Conservation (phyloP, 2,888 invertebrate species). For the Tridacna crocea region DNA sequence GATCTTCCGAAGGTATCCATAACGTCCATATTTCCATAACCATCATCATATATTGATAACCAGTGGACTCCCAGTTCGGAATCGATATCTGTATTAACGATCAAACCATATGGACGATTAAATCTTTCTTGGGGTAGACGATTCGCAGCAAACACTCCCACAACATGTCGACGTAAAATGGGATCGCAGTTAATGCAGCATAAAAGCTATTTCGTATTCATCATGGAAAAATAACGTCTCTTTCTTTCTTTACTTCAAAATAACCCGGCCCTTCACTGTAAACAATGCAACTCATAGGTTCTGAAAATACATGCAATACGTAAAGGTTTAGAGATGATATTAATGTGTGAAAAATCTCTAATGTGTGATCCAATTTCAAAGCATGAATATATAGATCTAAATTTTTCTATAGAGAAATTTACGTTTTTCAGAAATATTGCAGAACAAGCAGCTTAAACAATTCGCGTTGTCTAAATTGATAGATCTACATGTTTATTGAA, state of each 20-base stretch:
- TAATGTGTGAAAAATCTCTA: too few species aligned
- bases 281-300: slow-evolving; percentile 38
- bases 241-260: slow-evolving; percentile 32
- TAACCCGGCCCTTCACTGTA: slow-evolving; percentile 26
- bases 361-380: too few species aligned
- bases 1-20: slow-evolving; percentile 21
- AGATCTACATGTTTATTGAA: too few species aligned
- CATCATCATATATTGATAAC: slow-evolving; percentile 21
- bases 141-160: slow-evolving; percentile 41
- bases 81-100: slow-evolving; percentile 40
- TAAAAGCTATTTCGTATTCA: slow-evolving; percentile 32
- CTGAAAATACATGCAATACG: slow-evolving; percentile 25
- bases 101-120: slow-evolving; percentile 24
- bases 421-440: too few species aligned
- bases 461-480: too few species aligned
- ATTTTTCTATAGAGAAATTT: too few species aligned
- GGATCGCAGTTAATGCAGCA: slow-evolving; percentile 36
- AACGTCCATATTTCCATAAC: slow-evolving; percentile 15
- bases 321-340: not conserved
- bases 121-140: slow-evolving; percentile 25
- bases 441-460: too few species aligned
- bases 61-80: slow-evolving; percentile 37
- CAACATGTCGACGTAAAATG: slow-evolving; percentile 17
- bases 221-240: slow-evolving; percentile 22
- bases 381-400: too few species aligned